phyloP scores from a whole-genome alignment of 1,140 invertebrate species.

The Drosophila ficusphila region DNA sequence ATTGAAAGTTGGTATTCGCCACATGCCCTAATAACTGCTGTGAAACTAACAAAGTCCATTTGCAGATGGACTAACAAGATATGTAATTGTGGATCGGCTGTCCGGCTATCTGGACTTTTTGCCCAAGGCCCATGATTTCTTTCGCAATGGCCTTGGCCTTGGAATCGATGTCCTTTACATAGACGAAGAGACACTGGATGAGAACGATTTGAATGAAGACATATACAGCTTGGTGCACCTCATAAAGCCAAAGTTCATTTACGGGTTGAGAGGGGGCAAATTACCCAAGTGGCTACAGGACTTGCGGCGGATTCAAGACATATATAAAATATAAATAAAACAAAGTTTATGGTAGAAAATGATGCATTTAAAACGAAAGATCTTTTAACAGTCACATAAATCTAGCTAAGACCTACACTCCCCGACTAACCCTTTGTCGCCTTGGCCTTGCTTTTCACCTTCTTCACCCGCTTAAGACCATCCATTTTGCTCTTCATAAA shows the following conservation, averaged over 20 bases:
- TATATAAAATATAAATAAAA: not conserved
- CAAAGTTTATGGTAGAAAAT: conserved; percentile 31
- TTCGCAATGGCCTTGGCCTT: conserved; percentile 13
- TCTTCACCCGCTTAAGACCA: conserved; percentile 93
- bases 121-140: conserved; percentile 30
- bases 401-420: conserved; percentile 38
- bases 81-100: conserved; percentile 43
- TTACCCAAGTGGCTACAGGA: conserved; percentile 49
- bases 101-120: conserved; percentile 43
- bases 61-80: conserved; percentile 30
- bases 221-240: conserved; percentile 40
- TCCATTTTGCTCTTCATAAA: conserved; percentile 93
- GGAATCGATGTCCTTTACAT: conserved; percentile 61
- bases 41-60: not conserved
- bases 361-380: conserved; percentile 63
- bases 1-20: conserved; percentile 41
- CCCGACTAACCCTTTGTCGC: conserved; percentile 84
- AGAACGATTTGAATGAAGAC: conserved; percentile 8
- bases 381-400: conserved; percentile 53
- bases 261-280: conserved; percentile 23
- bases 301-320: conserved; percentile 16
- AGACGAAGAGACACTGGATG: conserved; percentile 20
- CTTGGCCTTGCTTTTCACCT: conserved; percentile 90
- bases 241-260: conserved; percentile 44
- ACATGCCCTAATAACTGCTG: not conserved